Evolutionary conservation across 2,888 invertebrate species (phyloP).

Genomic region (Brachycybe producta): DNA sequence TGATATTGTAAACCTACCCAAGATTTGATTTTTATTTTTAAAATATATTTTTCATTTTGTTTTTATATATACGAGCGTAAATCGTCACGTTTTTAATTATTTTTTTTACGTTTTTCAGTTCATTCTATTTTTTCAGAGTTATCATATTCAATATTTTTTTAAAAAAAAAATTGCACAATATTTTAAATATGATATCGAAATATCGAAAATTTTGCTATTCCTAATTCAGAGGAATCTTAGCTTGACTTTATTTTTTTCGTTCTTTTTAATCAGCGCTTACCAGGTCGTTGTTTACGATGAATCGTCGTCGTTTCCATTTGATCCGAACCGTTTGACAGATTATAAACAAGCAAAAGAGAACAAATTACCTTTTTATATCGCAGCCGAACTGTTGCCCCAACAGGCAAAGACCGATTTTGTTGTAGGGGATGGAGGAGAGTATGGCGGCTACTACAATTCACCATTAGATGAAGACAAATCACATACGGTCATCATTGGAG

Average conservation of each 20-base stretch:
- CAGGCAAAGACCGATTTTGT: constrained; percentile 52
- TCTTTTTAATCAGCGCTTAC: constrained; percentile 45
- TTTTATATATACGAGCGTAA: too few relatives aligned
- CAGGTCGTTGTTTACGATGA: constrained; percentile 59
- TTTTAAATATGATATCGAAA: too few relatives aligned
- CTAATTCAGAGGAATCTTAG: too few relatives aligned
- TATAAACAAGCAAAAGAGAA: constrained; percentile 52
- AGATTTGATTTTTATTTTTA: too few relatives aligned
- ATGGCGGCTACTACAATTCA: constrained; percentile 63
- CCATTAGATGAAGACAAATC: constrained; percentile 50
- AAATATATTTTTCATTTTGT: too few relatives aligned
- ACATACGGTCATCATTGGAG: constrained; percentile 52
- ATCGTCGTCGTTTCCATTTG: constrained; percentile 44
- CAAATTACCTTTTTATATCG: constrained; percentile 63
- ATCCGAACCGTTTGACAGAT: constrained; percentile 46
- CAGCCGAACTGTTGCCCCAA: constrained; percentile 58
- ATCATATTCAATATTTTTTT: too few relatives aligned
- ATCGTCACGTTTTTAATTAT: too few relatives aligned
- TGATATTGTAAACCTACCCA: not conserved
- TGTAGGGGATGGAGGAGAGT: constrained; percentile 59
- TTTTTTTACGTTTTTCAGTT: too few relatives aligned
- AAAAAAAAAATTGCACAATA: too few relatives aligned
- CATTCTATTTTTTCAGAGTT: too few relatives aligned
- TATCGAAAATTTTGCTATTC: too few relatives aligned
- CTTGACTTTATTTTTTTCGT: not conserved